phyloP scores from a whole-genome alignment of 92 coral and sea anemone species.

The Diadumene lineata region DNA sequence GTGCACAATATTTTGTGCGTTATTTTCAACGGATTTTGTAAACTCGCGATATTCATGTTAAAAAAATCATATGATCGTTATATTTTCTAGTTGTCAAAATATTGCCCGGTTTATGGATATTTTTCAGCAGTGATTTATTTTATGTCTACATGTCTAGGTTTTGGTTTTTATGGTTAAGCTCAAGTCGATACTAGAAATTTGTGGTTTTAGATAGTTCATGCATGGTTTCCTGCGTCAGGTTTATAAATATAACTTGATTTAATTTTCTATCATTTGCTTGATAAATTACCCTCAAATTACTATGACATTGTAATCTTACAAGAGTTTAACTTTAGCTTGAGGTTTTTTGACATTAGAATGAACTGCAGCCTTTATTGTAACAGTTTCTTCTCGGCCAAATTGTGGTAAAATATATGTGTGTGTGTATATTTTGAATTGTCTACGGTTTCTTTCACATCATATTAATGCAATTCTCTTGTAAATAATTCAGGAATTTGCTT shows the following conservation, averaged over 20 bases:
- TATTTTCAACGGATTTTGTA: neutral
- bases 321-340: neutral
- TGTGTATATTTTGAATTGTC: neutral
- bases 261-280: neutral
- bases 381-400: neutral
- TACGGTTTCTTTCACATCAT: neutral
- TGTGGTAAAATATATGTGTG: neutral
- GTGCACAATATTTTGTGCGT: neutral
- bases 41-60: conserved; percentile 1
- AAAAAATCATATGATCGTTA: neutral
- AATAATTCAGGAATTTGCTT: no score
- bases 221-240: neutral
- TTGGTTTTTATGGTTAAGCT: neutral
- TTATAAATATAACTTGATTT: neutral
- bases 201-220: neutral
- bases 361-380: neutral
- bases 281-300: neutral
- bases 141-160: neutral
- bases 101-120: neutral
- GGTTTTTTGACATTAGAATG: neutral
- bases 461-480: neutral
- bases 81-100: neutral
- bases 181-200: neutral
- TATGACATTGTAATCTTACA: neutral
- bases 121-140: neutral